These are phyloP conservation scores for Setophaga kirtlandii DNA, from an alignment of 2,113 vertebrate genomes.

Conservation along the genomic window DNA sequence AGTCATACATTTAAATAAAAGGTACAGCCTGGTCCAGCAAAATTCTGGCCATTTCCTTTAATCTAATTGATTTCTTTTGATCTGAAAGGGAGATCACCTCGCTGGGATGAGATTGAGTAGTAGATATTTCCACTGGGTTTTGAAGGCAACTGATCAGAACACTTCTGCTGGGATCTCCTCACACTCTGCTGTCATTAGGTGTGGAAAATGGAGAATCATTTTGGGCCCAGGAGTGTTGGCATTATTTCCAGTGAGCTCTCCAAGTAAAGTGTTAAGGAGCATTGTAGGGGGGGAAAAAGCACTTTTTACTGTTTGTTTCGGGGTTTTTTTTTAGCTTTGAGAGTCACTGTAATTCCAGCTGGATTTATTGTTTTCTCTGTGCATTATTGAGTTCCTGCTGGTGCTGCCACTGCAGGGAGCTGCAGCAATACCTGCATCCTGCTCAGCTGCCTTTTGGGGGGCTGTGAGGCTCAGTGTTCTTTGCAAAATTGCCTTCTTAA, in stretches of 20 bases:
- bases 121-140: neutral
- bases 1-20: neutral
- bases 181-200: neutral
- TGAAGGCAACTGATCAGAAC: neutral
- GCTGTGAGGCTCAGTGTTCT: neutral
- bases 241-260: neutral
- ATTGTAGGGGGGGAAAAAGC: accelerated
- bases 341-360: neutral
- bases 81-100: neutral
- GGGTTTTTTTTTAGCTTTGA: neutral
- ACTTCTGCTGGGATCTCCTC: neutral
- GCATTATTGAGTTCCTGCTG: neutral
- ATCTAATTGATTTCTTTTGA: neutral
- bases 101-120: neutral
- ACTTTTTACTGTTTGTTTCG: neutral
- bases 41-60: neutral
- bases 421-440: neutral
- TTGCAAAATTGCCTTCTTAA: neutral
- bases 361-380: neutral
- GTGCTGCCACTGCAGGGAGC: neutral
- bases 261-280: neutral
- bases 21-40: neutral
- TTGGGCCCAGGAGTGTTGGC: neutral
- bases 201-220: neutral
- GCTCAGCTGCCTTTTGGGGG: neutral